Conservation (phyloP, 2,888 invertebrate genomes). For the Oscheius myriophilus region DNA sequence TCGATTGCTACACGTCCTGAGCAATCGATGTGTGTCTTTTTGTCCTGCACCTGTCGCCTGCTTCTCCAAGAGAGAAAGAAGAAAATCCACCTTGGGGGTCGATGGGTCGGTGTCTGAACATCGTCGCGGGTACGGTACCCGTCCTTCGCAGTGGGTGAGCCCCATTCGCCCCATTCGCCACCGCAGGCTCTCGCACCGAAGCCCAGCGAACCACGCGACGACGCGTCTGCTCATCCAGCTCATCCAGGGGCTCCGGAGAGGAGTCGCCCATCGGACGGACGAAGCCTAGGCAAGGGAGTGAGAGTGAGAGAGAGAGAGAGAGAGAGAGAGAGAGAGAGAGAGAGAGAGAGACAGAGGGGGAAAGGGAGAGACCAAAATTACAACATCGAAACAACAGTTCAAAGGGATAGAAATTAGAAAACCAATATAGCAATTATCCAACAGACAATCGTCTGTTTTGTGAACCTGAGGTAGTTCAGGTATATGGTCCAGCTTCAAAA, state of each 20-base stretch:
- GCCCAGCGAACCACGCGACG: slow-evolving; percentile 46
- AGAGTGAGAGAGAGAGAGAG: slow-evolving; percentile 5
- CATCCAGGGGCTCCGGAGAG: slow-evolving; percentile 55
- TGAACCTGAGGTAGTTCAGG: too few species aligned
- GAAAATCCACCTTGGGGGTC: not conserved
- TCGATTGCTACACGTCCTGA: slow-evolving; percentile 31
- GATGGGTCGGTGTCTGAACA: not conserved
- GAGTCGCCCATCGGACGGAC: slow-evolving; percentile 38
- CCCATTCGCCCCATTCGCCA: slow-evolving; percentile 31
- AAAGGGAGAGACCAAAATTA: too few species aligned
- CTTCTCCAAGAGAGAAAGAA: slow-evolving; percentile 24
- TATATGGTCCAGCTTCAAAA: too few species aligned
- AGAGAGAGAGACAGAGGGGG: too few species aligned
- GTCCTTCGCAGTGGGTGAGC: slow-evolving; percentile 40
- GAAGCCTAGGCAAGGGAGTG: not conserved
- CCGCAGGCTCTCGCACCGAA: slow-evolving; percentile 42
- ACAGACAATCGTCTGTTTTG: too few species aligned
- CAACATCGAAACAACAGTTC: too few species aligned
- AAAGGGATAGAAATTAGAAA: too few species aligned
- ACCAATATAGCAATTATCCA: too few species aligned
- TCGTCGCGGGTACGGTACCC: slow-evolving; percentile 40
- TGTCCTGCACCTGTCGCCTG: slow-evolving; percentile 13
- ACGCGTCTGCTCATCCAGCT: slow-evolving; percentile 40
- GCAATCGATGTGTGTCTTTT: slow-evolving; percentile 26
- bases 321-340: not conserved